Percentiles rank a stretch among this genome's conserved stretches.
Conservation (phyloP, 2,888 invertebrate species). For the Himalopsyche tibetana region DNA sequence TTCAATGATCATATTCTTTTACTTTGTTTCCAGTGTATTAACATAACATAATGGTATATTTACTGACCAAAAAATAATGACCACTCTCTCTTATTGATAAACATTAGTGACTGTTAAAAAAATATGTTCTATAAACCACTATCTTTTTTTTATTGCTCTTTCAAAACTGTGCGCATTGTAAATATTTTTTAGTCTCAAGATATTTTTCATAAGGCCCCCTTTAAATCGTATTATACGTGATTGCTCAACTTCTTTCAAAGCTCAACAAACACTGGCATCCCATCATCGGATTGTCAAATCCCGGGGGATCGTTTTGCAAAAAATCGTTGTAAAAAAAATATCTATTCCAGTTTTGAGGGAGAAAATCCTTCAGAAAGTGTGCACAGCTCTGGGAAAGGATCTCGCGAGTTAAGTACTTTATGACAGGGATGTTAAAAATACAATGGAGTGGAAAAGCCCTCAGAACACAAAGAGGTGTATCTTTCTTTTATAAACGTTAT, state of each 20-base stretch:
- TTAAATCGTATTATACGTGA: slow-evolving; percentile 53
- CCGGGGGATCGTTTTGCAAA: slow-evolving; percentile 62
- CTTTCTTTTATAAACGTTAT: not conserved
- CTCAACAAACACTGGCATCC: slow-evolving; percentile 59
- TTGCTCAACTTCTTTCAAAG: slow-evolving; percentile 55
- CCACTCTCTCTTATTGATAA: too few relatives aligned
- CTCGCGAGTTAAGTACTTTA: slow-evolving; percentile 58
- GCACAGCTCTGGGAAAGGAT: slow-evolving; percentile 59
- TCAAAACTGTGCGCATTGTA: too few relatives aligned
- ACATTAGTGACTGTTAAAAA: too few relatives aligned
- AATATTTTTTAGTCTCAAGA: not conserved
- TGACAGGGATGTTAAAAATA: slow-evolving; percentile 35
- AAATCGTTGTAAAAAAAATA: slow-evolving; percentile 62
- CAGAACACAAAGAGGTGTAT: not conserved
- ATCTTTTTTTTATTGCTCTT: too few relatives aligned
- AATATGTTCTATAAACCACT: too few relatives aligned
- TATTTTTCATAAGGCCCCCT: not conserved
- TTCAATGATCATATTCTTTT: too few relatives aligned
- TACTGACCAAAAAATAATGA: too few relatives aligned
- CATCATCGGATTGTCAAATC: slow-evolving; percentile 56
- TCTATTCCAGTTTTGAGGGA: slow-evolving; percentile 49
- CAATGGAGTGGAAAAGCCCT: slow-evolving; percentile 12
- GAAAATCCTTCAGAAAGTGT: slow-evolving; percentile 62
- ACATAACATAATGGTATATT: too few relatives aligned
- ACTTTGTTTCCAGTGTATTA: too few relatives aligned